Conservation (phyloP, 2,113 vertebrate genomes). For the Manacus vitellinus region DNA sequence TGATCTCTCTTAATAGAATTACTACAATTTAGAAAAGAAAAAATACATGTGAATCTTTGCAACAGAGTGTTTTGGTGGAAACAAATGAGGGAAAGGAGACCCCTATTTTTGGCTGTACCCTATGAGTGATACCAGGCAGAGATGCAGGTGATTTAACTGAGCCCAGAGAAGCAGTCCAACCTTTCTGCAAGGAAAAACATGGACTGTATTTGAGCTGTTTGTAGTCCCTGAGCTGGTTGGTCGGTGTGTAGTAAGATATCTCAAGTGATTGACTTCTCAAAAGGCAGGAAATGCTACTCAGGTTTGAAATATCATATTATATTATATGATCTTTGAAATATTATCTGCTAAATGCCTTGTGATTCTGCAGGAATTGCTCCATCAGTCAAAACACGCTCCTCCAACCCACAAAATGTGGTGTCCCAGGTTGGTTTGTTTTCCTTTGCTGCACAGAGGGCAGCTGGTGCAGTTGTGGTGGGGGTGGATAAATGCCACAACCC, state of each 20-base stretch:
- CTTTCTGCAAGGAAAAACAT: background rate
- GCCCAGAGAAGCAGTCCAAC: background rate
- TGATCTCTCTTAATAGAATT: background rate
- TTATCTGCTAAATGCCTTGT: background rate
- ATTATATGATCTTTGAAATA: background rate
- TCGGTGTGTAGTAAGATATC: background rate
- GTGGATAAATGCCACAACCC: background rate
- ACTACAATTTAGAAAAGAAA: background rate
- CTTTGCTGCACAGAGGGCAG: background rate
- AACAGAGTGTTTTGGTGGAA: background rate
- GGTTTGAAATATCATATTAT: background rate
- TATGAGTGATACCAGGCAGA: background rate
- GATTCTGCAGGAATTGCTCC: background rate
- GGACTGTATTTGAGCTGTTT: background rate
- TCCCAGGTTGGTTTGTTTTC: background rate
- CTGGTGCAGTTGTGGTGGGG: background rate
- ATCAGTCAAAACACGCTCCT: background rate
- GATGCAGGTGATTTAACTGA: background rate
- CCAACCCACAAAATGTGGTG: fast-evolving
- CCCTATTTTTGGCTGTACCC: background rate
- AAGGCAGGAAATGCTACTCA: background rate
- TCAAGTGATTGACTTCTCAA: background rate
- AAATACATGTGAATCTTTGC: background rate
- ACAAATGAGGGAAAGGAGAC: background rate
- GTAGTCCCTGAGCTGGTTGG: background rate